Evolutionary conservation across 2,888 invertebrate genomes (phyloP), one percentile per base, ranked within the genome.

Genomic region (Clostera curtula): DNA sequence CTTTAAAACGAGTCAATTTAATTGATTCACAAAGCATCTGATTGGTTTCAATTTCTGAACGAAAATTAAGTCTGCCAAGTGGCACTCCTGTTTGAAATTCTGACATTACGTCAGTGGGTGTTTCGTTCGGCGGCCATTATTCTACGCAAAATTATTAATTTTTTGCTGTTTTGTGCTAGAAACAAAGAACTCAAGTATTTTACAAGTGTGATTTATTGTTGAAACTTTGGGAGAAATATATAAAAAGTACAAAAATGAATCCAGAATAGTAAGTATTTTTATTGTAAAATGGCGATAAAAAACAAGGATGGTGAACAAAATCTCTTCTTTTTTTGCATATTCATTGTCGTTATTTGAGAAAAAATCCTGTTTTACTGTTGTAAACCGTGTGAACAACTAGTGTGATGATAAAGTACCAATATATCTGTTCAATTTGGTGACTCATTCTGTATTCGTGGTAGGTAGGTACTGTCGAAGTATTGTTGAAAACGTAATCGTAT

Each of bases 221-320:
- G 63, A 63, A 63, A 62, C 70, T 68, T 69, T 61, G 53, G 50
- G 55, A 55, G 59, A 58, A 66, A 63, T 56, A 67, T 59, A 62
- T 58, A 63, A 66, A 72, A 63, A 75, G 70, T 80, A 72, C 74
- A 74, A 82, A 79, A 64, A 91, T 92, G 91, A 91, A 91, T 89
- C 92, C 92, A 59, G 92, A 92, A 88, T 92, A 92, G 92, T 92
- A 84, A 92, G 92, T 89, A 87, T 76, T 65, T 68, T 63, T 67
- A 47, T 42, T 51, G 30, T 60, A 51, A 46, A 43, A 54, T 60
- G 51, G 51, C 59, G 56, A 55, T 62, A 50, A 49, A 57, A 68
- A 49, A 66, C 62, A 69, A 73, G 71, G 70, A 68, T 71, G 69
- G 67, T 67, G 65, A 49, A 43, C 36, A 58, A 64, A 62, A 60